phyloP scores from a whole-genome alignment of 2,797 vertebrate species.

The Netta rufina region DNA sequence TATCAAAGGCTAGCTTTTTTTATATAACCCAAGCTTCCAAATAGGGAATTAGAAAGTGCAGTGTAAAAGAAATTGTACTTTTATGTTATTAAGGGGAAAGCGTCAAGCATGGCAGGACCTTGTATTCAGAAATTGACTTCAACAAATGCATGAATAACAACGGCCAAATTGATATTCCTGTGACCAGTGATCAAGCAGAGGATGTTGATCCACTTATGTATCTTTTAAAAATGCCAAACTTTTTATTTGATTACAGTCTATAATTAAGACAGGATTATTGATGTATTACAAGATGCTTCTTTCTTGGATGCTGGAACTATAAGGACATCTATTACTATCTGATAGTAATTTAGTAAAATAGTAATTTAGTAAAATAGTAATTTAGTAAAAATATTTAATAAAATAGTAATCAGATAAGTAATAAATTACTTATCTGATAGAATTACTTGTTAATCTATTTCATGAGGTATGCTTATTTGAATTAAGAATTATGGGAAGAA shows the following conservation, averaged over 20 bases:
- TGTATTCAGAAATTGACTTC: conserved; percentile 29
- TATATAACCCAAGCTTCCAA: neutral
- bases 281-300: neutral
- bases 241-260: conserved; percentile 34
- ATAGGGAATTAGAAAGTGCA: conserved; percentile 17
- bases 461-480: neutral
- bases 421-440: neutral
- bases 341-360: too few species aligned
- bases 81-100: conserved; percentile 24
- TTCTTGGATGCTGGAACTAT: neutral
- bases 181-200: conserved; percentile 26
- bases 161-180: conserved; percentile 30
- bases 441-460: neutral
- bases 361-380: too few species aligned
- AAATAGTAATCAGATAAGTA: too few species aligned
- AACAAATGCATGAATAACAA: conserved; percentile 37
- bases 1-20: conserved; percentile 5
- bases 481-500: neutral
- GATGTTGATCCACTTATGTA: conserved; percentile 28
- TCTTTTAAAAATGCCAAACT: conserved; percentile 43
- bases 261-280: conserved; percentile 28
- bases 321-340: neutral
- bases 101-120: conserved; percentile 25
- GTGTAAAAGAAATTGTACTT: conserved; percentile 1
- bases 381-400: too few species aligned